Conservation (phyloP, 2,888 invertebrate genomes). For the Ophion slaviceki region DNA sequence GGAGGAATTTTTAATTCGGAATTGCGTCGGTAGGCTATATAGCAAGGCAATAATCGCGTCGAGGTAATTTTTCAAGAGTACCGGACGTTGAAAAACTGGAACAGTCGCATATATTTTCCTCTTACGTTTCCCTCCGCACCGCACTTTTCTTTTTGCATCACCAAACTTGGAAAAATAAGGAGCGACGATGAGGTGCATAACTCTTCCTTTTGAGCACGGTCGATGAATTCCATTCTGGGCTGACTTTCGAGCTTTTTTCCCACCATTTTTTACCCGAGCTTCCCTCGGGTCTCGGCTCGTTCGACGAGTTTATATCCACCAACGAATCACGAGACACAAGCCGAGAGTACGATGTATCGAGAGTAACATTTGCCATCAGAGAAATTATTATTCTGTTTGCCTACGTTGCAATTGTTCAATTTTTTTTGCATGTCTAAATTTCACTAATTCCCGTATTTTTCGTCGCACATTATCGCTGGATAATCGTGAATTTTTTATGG, state of each 20-base stretch:
- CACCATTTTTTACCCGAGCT: slow-evolving; percentile 6
- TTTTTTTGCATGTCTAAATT: slow-evolving; percentile 42
- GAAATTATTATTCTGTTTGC: background rate
- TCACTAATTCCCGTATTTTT: slow-evolving; percentile 40
- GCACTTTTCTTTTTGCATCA: background rate
- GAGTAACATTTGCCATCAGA: background rate
- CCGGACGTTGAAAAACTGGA: slow-evolving; percentile 34
- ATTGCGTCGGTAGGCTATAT: slow-evolving; percentile 14
- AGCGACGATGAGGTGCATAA: slow-evolving; percentile 27
- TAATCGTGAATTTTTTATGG: background rate
- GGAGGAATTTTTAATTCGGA: slow-evolving; percentile 54
- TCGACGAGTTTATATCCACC: slow-evolving; percentile 35
- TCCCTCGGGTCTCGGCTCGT: background rate
- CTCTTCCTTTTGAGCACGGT: slow-evolving; percentile 55
- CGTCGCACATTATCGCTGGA: slow-evolving; percentile 8
- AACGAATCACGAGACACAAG: slow-evolving; percentile 36
- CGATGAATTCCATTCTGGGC: slow-evolving; percentile 66
- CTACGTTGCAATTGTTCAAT: slow-evolving; percentile 51
- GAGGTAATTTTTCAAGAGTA: slow-evolving; percentile 55
- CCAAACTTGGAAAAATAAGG: slow-evolving; percentile 23
- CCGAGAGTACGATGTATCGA: slow-evolving; percentile 22
- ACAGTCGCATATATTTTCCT: slow-evolving; percentile 21
- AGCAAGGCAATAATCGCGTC: slow-evolving; percentile 43
- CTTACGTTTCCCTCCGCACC: background rate
- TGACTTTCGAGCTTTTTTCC: slow-evolving; percentile 20